Evolutionary conservation across 1,140 invertebrate species (phyloP), one percentile per base, ranked within the genome.

Genomic region (Philopotamus ludificatus): DNA sequence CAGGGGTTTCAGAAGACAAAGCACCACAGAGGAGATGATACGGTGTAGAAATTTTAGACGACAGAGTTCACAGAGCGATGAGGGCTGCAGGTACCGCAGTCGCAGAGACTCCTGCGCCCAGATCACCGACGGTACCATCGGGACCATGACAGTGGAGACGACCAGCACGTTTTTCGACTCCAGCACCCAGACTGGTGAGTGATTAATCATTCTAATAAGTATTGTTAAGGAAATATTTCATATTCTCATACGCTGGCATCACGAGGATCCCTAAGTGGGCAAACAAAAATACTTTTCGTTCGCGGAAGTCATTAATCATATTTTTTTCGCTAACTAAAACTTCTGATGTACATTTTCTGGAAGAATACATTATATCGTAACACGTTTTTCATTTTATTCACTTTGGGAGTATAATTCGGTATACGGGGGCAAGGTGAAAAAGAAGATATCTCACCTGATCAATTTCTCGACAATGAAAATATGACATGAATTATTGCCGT

Each of bases 141-240:
- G 89, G 4, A 91, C 92, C 12, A 95, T 94, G 93, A 94, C 92
- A 0, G 90, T 94, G 2, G 92, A 95, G 75, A 94, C 92, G 1
- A 92, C 92, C 0, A 93, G 90, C 74, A 93, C 92, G 0, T 92
- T 94, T 76, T 95, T 94, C 74, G 93, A 95, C 78, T 93, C 90
- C 62, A 93, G 91, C 75, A 94, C 93, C 2, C 92, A 94, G 79
- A 94, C 93, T 78, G 92, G 93, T 94, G 76, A 89, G 89, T 81
- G 12, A 12, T 15, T 21, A n/a, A n/a, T n/a, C n/a, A n/a, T n/a
- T n/a, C n/a, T n/a, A n/a, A n/a, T n/a, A n/a, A n/a, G n/a, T n/a
- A n/a, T n/a, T n/a, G n/a, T n/a, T n/a, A n/a, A n/a, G n/a, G n/a
- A n/a, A n/a, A n/a, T n/a, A n/a, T n/a, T n/a, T n/a, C n/a, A n/a